Percentiles rank a stretch among this genome's conserved stretches.
Conservation (phyloP, 2,113 vertebrate genomes). For the Aegotheles bennettii region DNA sequence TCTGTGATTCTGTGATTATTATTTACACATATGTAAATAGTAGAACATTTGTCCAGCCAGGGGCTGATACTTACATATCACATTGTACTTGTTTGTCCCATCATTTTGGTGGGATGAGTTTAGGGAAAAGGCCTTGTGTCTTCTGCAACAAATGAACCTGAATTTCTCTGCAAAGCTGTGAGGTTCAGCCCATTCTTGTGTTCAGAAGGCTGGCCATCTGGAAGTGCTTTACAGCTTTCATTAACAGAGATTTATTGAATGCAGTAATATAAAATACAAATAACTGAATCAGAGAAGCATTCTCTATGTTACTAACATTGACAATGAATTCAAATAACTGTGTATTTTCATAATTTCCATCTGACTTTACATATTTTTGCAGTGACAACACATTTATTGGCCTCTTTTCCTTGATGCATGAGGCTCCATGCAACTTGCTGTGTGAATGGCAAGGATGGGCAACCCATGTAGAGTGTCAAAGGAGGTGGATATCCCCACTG, state of each 20-base stretch:
- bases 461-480: neutral
- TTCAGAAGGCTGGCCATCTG: conserved; percentile 1
- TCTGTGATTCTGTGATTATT: too few species aligned
- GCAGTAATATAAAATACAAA: neutral
- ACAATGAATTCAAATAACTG: neutral
- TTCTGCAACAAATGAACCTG: neutral
- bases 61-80: neutral
- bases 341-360: neutral
- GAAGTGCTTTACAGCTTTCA: conserved; percentile 12
- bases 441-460: neutral
- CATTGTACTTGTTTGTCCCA: neutral
- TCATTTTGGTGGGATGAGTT: neutral
- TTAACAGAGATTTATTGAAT: conserved; percentile 14
- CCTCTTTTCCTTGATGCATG: neutral
- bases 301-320: neutral
- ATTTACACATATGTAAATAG: neutral
- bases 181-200: neutral
- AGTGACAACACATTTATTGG: neutral
- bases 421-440: neutral
- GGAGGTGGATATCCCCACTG: neutral
- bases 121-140: neutral
- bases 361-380: neutral
- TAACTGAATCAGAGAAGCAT: neutral
- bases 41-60: neutral
- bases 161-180: neutral